Evolutionary conservation across 2,113 vertebrate species (phyloP).

Genomic region (Syrrhaptes paradoxus): DNA sequence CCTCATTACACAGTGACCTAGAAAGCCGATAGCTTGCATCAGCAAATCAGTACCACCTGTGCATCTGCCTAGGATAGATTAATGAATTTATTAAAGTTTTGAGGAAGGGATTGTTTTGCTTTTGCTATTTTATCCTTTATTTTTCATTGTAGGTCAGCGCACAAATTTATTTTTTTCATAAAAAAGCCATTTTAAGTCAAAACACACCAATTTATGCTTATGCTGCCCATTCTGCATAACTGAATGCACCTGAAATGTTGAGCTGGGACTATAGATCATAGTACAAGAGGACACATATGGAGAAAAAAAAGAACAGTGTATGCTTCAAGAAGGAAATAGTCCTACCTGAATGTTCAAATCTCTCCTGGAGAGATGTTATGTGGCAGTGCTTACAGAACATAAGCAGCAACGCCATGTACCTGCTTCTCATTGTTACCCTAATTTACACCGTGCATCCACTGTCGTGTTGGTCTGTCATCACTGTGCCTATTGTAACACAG

Average conservation of each 20-base stretch:
- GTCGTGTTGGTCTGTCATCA: not conserved
- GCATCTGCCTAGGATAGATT: not conserved
- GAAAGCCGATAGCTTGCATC: constrained; percentile 38
- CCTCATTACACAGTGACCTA: constrained; percentile 48
- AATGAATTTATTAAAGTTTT: constrained; percentile 39
- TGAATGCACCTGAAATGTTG: not conserved
- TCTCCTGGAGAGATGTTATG: not conserved
- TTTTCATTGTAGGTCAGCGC: constrained; percentile 3
- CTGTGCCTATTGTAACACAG: not conserved
- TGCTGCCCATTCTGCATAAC: not conserved
- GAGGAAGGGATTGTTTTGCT: not conserved
- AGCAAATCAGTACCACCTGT: constrained; percentile 49
- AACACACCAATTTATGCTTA: not conserved
- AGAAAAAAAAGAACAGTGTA: not conserved
- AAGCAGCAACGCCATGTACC: not conserved
- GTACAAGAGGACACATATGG: not conserved
- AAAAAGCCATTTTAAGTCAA: not conserved
- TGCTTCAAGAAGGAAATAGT: not conserved
- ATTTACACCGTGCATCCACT: not conserved
- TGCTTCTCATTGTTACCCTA: not conserved
- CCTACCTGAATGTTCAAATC: not conserved
- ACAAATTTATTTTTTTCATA: not conserved
- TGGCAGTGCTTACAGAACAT: not conserved
- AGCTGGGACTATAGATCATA: not conserved
- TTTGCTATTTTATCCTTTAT: not conserved